Base-by-base conservation (phyloP, 2,888 invertebrate species). In the Drosophila lacicola region DNA sequence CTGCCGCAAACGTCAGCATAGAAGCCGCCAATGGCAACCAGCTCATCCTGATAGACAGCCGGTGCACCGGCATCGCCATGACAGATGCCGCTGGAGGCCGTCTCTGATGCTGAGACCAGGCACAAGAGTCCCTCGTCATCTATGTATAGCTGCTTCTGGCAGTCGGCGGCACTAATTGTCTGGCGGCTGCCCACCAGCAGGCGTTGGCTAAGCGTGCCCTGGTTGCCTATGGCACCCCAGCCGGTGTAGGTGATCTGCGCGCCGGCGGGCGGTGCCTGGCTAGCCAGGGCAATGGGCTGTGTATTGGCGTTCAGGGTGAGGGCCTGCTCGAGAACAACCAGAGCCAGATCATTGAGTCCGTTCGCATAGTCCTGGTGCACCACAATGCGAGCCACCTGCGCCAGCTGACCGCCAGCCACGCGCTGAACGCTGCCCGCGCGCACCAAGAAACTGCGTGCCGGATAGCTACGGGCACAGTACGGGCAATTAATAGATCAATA, bases 1-100 rank as follows among this genome's bases (percentile, higher is more conserved):
- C 78, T 70, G 6, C 87, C 90, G 44, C 92, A 92, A 45, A 89
- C 85, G 25, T 65, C 58, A 0, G 83, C 71, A 29, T 89, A 85
- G 78, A 92, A 92, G 64, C 82, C 80, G 46, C 87, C 91, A 33
- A 91, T 82, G 65, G 88, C 92, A 25, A 92, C 91, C 17, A 92
- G 63, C 58, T 90, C 73, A 1, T 84, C 73, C 0, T 89, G 62
- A 51, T 89, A 90, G 2, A 88, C 74, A 9, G 91, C 91, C 53
- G 92, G 92, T 39, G 91, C 91, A 10, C 92, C 92, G 3, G 90
- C 91, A 57, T 92, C 92, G 4, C 91, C 91, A 17, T 76, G 70
- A 58, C 92, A 92, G 3, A 89, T 83, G 4, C 92, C 92, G 21
- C 78, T 73, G 8, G 6, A 29, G 17, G 46, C 0, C 0, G 29